phyloP scores from a whole-genome alignment of 2,888 invertebrate species.

The Amphipyra berbera region DNA sequence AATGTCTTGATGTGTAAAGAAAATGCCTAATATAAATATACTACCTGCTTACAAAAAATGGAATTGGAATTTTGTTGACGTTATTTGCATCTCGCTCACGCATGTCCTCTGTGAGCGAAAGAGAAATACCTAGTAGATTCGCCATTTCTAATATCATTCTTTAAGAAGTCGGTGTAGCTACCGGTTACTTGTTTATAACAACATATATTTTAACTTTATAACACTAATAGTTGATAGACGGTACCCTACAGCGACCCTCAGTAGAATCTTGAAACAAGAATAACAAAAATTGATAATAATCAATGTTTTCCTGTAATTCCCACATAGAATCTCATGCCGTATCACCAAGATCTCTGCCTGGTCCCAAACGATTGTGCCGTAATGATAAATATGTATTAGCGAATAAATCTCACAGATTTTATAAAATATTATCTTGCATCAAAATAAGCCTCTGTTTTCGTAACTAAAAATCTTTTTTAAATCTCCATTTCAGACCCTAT shows the following conservation, averaged over 20 bases:
- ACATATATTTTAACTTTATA: too few species aligned
- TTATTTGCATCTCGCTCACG: too few species aligned
- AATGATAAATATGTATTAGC: conserved; percentile 55
- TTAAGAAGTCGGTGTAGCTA: too few species aligned
- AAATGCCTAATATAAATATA: too few species aligned
- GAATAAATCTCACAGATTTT: conserved; percentile 53
- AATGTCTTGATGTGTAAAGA: too few species aligned
- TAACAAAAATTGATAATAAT: conserved; percentile 45
- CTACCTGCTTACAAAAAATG: too few species aligned
- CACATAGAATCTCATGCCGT: conserved; percentile 29
- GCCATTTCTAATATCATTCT: too few species aligned
- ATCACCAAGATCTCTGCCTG: conserved; percentile 45
- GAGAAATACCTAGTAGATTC: too few species aligned
- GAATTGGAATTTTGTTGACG: too few species aligned
- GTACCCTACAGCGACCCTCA: conserved; percentile 37
- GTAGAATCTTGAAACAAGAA: conserved; percentile 30
- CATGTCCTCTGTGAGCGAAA: too few species aligned
- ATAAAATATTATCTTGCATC: conserved; percentile 24
- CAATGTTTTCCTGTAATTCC: conserved; percentile 48
- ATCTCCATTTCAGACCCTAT: conserved; percentile 23
- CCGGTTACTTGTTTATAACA: too few species aligned
- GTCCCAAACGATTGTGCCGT: conserved; percentile 51
- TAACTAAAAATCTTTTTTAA: conserved; percentile 7
- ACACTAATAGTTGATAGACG: neutral
- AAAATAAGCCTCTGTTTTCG: conserved; percentile 32